phyloP scores from a whole-genome alignment of 2,797 vertebrate species.

The Melanotaenia maccullochi region DNA sequence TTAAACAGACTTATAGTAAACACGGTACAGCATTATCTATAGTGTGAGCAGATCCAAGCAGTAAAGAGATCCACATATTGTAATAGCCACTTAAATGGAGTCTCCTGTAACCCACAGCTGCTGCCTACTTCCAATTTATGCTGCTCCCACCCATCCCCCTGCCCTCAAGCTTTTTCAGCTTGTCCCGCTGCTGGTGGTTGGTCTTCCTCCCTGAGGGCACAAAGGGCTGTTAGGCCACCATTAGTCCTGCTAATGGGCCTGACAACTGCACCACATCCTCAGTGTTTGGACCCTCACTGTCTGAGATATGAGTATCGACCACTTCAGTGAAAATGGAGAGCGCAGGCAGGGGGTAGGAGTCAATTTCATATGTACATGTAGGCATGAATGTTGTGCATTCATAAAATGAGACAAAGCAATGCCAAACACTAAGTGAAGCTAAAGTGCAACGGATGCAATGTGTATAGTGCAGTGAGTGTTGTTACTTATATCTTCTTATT shows the following conservation, averaged over 20 bases:
- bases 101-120: conserved; percentile 65
- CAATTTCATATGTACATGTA: conserved; percentile 56
- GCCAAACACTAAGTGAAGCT: conserved; percentile 7
- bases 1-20: neutral
- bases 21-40: neutral
- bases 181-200: conserved; percentile 68
- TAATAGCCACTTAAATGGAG: conserved; percentile 71
- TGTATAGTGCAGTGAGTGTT: too few species aligned
- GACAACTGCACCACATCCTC: conserved; percentile 75
- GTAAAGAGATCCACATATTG: conserved; percentile 61
- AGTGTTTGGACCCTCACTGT: conserved; percentile 71
- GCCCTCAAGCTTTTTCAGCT: conserved; percentile 58
- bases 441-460: neutral
- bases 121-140: conserved; percentile 50
- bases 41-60: conserved; percentile 55
- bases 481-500: too few species aligned
- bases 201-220: conserved; percentile 71
- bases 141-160: conserved; percentile 7
- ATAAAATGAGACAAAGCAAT: conserved; percentile 23
- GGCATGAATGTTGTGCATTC: conserved; percentile 34
- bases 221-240: conserved; percentile 75
- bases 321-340: conserved; percentile 67
- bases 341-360: conserved; percentile 34
- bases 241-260: conserved; percentile 79
- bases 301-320: conserved; percentile 78